These are phyloP conservation scores for Melinaea menophilus DNA, from an alignment of 2,888 invertebrate species.

Conservation along the genomic window DNA sequence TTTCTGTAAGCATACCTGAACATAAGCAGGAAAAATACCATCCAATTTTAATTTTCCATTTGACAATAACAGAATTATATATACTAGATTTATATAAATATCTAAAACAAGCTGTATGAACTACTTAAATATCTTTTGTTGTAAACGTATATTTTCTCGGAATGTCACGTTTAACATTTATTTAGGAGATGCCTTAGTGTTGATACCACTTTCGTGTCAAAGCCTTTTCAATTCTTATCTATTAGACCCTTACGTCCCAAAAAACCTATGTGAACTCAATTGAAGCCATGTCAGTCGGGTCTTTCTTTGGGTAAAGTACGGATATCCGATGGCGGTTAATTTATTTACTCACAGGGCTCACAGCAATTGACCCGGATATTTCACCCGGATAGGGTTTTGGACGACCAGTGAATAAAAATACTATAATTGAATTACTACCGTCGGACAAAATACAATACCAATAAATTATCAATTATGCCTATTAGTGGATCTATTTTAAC, in stretches of 20 bases:
- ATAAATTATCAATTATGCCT: no score
- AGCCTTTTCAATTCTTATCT: not conserved
- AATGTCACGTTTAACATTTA: not conserved
- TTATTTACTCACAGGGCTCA: constrained; percentile 63
- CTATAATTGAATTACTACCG: no score
- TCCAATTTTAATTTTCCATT: no score
- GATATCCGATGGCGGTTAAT: constrained; percentile 67
- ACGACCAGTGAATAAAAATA: not conserved
- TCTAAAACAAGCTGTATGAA: no score
- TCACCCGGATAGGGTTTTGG: constrained; percentile 24
- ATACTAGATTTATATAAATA: not conserved
- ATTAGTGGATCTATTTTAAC: no score
- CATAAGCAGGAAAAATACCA: no score
- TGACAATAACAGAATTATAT: no score
- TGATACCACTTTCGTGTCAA: not conserved
- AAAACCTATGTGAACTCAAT: constrained; percentile 19
- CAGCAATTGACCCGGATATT: constrained; percentile 59
- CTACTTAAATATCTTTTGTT: no score
- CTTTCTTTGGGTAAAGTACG: constrained; percentile 41
- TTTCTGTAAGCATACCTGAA: no score
- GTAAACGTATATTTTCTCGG: no score
- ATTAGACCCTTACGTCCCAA: constrained; percentile 9
- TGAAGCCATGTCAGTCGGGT: constrained; percentile 25
- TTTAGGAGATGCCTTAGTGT: not conserved
- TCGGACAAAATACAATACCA: no score